Conservation (phyloP, 2,797 vertebrate genomes). For the Tragopan temminckii region DNA sequence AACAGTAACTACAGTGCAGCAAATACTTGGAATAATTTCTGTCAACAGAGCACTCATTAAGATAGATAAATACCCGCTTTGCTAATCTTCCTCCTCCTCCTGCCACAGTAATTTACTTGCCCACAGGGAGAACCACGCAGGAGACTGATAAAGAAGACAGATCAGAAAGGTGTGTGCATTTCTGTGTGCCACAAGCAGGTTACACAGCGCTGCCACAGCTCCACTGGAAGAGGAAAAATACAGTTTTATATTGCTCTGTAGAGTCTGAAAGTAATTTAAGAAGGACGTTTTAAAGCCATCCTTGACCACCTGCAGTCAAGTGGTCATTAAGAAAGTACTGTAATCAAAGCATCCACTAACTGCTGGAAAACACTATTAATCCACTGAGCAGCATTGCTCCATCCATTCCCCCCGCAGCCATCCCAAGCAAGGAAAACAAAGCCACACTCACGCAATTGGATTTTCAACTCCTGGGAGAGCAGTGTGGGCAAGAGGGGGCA, state of each 20-base stretch:
- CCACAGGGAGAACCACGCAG: neutral
- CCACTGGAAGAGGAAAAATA: neutral
- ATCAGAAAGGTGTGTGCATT: neutral
- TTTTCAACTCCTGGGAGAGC: neutral
- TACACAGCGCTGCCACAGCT: constrained; percentile 1
- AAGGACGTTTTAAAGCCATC: constrained; percentile 53
- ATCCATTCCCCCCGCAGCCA: neutral
- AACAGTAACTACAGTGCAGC: constrained; percentile 25
- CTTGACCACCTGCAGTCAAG: constrained; percentile 65
- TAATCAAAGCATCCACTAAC: constrained; percentile 66
- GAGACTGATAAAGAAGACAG: constrained; percentile 1
- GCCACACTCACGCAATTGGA: accelerated
- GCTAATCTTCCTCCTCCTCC: constrained; percentile 39
- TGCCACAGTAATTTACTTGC: constrained; percentile 50
- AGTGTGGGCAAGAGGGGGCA: accelerated
- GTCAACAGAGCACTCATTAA: constrained; percentile 67
- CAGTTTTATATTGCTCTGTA: constrained; percentile 16
- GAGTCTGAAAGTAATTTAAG: constrained; percentile 53
- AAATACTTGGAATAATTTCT: constrained; percentile 66
- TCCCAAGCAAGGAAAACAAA: neutral
- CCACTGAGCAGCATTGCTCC: constrained; percentile 19
- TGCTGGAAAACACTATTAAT: constrained; percentile 53
- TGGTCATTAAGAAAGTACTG: constrained; percentile 51
- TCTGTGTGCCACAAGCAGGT: neutral
- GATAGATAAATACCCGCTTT: constrained; percentile 43